Base-by-base conservation (phyloP, 1,140 invertebrate genomes). In the Drusus annulatus region DNA sequence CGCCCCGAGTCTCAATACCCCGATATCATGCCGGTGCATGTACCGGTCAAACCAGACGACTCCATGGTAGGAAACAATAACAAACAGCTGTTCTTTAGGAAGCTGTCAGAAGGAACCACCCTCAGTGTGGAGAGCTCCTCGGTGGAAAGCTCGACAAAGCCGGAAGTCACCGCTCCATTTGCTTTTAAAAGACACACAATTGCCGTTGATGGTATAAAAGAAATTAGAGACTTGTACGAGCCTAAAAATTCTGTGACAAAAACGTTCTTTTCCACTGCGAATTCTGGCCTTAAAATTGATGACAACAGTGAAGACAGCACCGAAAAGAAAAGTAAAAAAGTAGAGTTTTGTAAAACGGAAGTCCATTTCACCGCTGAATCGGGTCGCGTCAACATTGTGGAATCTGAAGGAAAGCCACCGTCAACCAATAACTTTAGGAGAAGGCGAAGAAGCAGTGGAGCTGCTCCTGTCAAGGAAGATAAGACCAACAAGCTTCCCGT, bases 341-440 rank as follows among this genome's bases (percentile, higher is more conserved):
- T 96, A 0, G 95, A 94, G 84, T 96, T 96, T 86, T 95, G 94
- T 85, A 96, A 96, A 89, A 96, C 95, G 0, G 95, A 96, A 88
- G 92, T 96, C 19, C 95, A 96, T 86, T 96, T 96, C 86, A 94
- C 94, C 0, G 93, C 94, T n/a, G 95, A 96, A 84, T 93, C 94
- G 1, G 95, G 95, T 0, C 93, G 93, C 83, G 94, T 96, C 0
- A 95, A 96, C 85, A 96, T 96, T 65, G 95, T 96, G n/a, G 94
- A 95, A 86, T 96, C 95, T 0, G 94, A 95, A 86, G 94, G 94
- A 65, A 96, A 96, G 86, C 95, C 95, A 63, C 95, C 95, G 21
- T 94, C 95, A 7, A 94, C 93, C 1, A 94, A 95, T 85, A 93
- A 94, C 85, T 96, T 95, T 85, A 89, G 95, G 78, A 90, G 93